A percentile compares a stretch with the other conserved stretches of the same genome.
Conservation (phyloP, 2,113 vertebrate genomes). For the Megatriorchis doriae region DNA sequence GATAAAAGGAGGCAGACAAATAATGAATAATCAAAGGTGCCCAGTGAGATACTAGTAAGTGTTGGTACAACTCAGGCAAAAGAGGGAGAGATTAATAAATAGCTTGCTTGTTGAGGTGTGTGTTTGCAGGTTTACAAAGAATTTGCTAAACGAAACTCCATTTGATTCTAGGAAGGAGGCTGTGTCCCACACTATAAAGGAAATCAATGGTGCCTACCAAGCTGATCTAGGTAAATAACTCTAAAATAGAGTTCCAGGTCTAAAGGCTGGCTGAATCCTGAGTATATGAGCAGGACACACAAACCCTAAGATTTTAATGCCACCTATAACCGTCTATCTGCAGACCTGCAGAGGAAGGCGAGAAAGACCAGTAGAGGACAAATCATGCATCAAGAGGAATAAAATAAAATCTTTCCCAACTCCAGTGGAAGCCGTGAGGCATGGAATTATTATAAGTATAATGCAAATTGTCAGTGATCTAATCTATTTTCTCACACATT, state of each 20-base stretch:
- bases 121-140: not conserved
- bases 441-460: constrained; percentile 22
- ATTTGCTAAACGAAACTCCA: not conserved
- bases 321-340: not conserved
- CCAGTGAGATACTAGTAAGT: not conserved
- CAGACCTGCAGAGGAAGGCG: not conserved
- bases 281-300: not conserved
- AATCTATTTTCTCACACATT: constrained; percentile 19
- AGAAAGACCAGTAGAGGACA: not conserved
- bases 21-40: not conserved
- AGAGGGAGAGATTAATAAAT: not conserved
- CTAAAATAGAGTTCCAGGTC: not conserved
- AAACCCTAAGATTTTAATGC: not conserved
- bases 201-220: not conserved
- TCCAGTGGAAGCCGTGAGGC: constrained; percentile 23
- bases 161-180: not conserved
- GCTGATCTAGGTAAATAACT: not conserved
- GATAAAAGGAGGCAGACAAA: not conserved
- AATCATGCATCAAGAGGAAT: not conserved
- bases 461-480: constrained; percentile 29
- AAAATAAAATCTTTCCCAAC: constrained; percentile 6
- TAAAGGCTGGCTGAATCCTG: not conserved
- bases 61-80: not conserved
- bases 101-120: not conserved
- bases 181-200: not conserved